Percentiles rank a stretch among this genome's conserved stretches.
These are phyloP conservation scores for Lepidotrigona ventralis DNA, from an alignment of 1,140 invertebrate species.

Conservation along the genomic window DNA sequence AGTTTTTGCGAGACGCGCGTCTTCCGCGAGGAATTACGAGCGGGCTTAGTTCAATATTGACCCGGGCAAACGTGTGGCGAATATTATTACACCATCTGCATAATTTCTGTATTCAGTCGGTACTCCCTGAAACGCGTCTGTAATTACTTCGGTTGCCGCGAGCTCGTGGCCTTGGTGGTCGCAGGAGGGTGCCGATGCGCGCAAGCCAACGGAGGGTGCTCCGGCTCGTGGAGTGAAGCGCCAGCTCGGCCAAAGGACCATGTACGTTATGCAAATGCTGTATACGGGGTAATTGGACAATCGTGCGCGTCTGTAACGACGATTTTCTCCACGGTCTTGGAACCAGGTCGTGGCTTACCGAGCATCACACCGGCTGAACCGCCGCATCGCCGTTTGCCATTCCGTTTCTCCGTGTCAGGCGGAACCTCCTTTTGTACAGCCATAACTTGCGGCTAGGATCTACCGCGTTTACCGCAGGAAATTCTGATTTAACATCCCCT, in stretches of 20 bases:
- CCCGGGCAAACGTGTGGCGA: constrained; percentile 77
- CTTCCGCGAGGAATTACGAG: constrained; percentile 70
- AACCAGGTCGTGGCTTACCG: constrained; percentile 2
- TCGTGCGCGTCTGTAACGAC: constrained; percentile 57
- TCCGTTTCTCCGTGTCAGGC: neutral
- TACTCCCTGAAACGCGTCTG: constrained; percentile 75
- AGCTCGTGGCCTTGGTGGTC: constrained; percentile 62
- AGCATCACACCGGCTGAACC: neutral
- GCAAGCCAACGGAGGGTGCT: constrained; percentile 4
- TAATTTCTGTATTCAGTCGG: constrained; percentile 77
- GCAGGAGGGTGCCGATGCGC: constrained; percentile 53
- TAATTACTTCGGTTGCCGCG: constrained; percentile 76
- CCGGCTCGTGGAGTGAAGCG: constrained; percentile 42
- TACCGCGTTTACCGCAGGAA: neutral
- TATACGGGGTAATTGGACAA: constrained; percentile 74
- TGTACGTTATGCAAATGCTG: constrained; percentile 72
- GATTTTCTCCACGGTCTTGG: constrained; percentile 52
- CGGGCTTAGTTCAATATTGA: constrained; percentile 77
- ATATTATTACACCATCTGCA: constrained; percentile 78
- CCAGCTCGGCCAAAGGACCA: constrained; percentile 52
- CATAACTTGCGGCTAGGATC: neutral
- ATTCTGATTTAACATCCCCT: neutral
- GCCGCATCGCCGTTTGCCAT: neutral
- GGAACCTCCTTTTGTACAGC: neutral
- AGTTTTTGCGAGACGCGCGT: constrained; percentile 46